These are phyloP conservation scores for Hipposideros larvatus DNA, from an alignment of 2,797 vertebrate species.

Conservation along the genomic window DNA sequence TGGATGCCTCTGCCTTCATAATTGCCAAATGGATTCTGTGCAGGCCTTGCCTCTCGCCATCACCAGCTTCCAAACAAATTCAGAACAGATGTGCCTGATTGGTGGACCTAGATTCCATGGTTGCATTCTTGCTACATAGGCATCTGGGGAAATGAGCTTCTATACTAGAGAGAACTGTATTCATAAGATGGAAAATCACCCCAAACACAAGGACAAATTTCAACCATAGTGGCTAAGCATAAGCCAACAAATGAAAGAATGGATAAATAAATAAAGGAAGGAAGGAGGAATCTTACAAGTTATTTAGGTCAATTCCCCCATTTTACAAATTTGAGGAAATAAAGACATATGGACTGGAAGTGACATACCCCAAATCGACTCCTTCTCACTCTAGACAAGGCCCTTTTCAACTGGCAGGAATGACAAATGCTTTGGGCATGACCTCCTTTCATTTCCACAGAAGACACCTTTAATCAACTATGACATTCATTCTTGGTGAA, in stretches of 20 bases:
- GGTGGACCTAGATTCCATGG: background rate
- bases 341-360: background rate
- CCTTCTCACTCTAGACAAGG: background rate
- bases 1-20: background rate
- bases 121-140: background rate
- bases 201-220: background rate
- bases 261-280: background rate
- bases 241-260: constrained; percentile 29
- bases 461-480: background rate
- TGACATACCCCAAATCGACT: background rate
- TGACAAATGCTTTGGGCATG: background rate
- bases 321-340: background rate
- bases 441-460: background rate
- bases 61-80: background rate
- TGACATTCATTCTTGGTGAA: background rate
- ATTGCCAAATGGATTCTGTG: background rate
- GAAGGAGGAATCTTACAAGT: background rate
- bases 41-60: background rate
- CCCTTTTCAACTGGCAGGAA: background rate
- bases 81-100: background rate
- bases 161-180: background rate
- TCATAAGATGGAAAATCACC: background rate
- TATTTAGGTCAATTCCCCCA: background rate
- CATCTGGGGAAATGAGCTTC: background rate
- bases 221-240: background rate